Evolutionary conservation across 92 coral and sea anemone genomes (phyloP), one percentile per base, ranked within the genome.

Genomic region (Porites divaricata): DNA sequence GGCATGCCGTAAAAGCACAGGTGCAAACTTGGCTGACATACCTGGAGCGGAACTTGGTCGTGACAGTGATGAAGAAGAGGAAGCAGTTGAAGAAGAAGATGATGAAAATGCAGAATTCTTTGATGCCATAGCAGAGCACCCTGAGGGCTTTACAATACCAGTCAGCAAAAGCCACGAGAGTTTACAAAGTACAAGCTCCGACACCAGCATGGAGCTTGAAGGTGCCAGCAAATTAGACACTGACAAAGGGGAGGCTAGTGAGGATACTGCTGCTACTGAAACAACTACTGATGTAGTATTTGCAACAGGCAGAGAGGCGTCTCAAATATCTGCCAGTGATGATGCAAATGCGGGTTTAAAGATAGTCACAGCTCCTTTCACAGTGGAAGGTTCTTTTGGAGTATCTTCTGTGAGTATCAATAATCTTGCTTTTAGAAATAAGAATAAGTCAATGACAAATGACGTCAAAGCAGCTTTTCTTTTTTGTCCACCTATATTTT

Each of bases 81-180:
- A 89, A 70, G 70, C 63, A 70, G 92, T 74, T 28, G 88, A 70
- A 11, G 93, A 88, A 58, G 96, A 95, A 25, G 95, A 94, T 52
- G 98, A 95, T 53, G 99, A 97, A 83, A 97, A 97, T 58, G 91
- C 90, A 17, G 99, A 95, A 69, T 97, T 97, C 76, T 97, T 91
- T 74, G 99, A 97, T 90, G 99, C 99, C 9, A 93, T 95, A 62
- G 93, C 98, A 24, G 98, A 95, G 50, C 95, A 95, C 64, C 97
- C 98, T 22, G 98, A 91, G 82, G 93, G 91, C 49, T 83, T 94
- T 76, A 89, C 86, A 23, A 76, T 89, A 62, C 79, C 88, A 56
- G 94, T 86, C 10, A 80, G 87, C 57, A 89, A 91, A 69, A 94
- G 98, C 81, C 90, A 75, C 62, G 93, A 91, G 67, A 93, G 93